A percentile compares a stretch with the other conserved stretches of the same genome.
These are phyloP conservation scores for Nettapus auritus DNA, from an alignment of 2,113 vertebrate genomes.

Conservation along the genomic window DNA sequence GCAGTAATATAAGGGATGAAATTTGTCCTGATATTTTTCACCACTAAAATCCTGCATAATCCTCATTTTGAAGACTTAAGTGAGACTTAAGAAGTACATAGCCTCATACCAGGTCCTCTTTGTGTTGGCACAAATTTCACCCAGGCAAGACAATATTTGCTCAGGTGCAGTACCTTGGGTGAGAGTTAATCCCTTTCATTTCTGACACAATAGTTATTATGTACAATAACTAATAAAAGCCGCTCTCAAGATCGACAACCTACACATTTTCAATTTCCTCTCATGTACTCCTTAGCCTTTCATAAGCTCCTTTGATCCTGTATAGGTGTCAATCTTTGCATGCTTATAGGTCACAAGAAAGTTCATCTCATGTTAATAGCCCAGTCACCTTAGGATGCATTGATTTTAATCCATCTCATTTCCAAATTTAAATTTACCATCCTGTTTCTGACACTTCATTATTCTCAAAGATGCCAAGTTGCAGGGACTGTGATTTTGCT, in stretches of 20 bases:
- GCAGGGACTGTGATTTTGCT: neutral
- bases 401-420: constrained; percentile 18
- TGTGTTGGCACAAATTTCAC: constrained; percentile 65
- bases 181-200: constrained; percentile 73
- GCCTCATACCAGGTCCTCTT: constrained; percentile 59
- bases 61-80: constrained; percentile 46
- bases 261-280: constrained; percentile 69
- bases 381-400: neutral
- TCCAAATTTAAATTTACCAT: neutral
- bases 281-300: constrained; percentile 41
- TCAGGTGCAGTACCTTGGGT: constrained; percentile 72
- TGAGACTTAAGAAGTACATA: constrained; percentile 41
- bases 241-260: constrained; percentile 59
- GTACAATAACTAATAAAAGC: constrained; percentile 66
- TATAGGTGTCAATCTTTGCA: constrained; percentile 27
- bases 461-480: neutral
- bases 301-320: constrained; percentile 62
- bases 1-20: neutral
- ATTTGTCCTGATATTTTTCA: neutral
- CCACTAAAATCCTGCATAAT: neutral
- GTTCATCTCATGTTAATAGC: constrained; percentile 35
- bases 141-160: constrained; percentile 73
- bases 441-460: neutral
- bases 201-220: constrained; percentile 72
- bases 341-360: constrained; percentile 48